Evolutionary conservation across 2,888 invertebrate species (phyloP), one percentile per base, ranked within the genome.

Genomic region (Tiliacea citrago): DNA sequence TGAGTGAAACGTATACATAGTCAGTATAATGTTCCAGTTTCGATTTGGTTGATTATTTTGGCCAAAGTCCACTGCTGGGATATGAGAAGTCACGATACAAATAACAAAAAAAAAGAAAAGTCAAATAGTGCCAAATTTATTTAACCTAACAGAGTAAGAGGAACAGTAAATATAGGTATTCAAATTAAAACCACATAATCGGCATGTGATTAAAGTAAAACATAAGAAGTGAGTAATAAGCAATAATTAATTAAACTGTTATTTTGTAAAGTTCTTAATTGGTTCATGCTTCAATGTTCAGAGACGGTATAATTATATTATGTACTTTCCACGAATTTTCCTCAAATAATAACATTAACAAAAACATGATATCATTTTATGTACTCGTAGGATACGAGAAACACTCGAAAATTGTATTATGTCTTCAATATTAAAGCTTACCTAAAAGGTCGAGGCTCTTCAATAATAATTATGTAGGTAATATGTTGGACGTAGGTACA

Each of bases 271-370:
- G 16, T 24, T 68, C 58, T 21, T 76, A 76, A 75, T 76, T 68
- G 51, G 13, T 68, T 60, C 51, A 53, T 58, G 67, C 67, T 73
- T 58, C 62, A 73, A 53, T 80, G 45, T 29, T 77, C 80, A 45
- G 13, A 72, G 73, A 58, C 51, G 18, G 51, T 39, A 53, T 77
- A 79, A 63, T 73, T 63, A 47, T 18, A 42, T 79, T 47, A 47
- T 39, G 24, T 63, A 45, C 49, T 18, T 51, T 39, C n/a, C 9
- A 57, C 21, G 35, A 79, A 58, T 57, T 72, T 55, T n/a, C 45
- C 42, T 63, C 5, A 13, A 55, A 49, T 57, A 63, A 63, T 57
- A 57, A 72, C 35, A 42, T 76, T 55, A 68, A 29, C 39, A 60
- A 77, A 53, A 61, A 77, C 77, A 55, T 42, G 29, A 61, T 35